These are phyloP conservation scores for Yponomeuta malinellus DNA, from an alignment of 2,888 invertebrate genomes.

Conservation along the genomic window DNA sequence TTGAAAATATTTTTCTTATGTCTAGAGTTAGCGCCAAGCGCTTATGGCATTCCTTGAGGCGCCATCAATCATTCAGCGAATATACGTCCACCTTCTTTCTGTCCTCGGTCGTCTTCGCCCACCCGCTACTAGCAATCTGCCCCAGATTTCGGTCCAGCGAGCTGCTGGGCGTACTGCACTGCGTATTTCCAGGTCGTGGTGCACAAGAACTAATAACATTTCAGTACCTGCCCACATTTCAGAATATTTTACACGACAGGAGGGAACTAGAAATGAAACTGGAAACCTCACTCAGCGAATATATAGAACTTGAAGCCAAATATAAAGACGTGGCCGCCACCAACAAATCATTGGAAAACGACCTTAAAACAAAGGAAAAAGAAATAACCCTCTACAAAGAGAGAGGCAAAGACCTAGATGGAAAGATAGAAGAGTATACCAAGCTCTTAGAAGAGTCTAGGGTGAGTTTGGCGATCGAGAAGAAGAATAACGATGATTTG, in stretches of 20 bases:
- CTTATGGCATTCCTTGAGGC: too few relatives aligned
- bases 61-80: too few relatives aligned
- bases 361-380: constrained; percentile 52
- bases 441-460: constrained; percentile 47
- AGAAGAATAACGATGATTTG: constrained; percentile 49
- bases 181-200: too few relatives aligned
- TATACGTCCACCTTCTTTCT: too few relatives aligned
- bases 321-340: constrained; percentile 45
- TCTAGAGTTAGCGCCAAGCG: neutral
- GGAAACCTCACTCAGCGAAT: constrained; percentile 67
- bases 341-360: constrained; percentile 35
- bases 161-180: too few relatives aligned
- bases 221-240: constrained; percentile 7
- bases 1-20: neutral
- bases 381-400: constrained; percentile 64
- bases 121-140: too few relatives aligned
- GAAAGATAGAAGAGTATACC: constrained; percentile 36
- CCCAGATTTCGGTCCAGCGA: too few relatives aligned
- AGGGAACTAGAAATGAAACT: constrained; percentile 74
- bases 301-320: constrained; percentile 65
- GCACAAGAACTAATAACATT: too few relatives aligned
- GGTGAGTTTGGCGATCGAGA: constrained; percentile 50
- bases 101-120: too few relatives aligned
- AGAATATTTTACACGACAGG: constrained; percentile 65
- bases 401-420: constrained; percentile 45